Evolutionary conservation across 2,888 invertebrate species (phyloP).

Genomic region (Hirtodrosophila confusa): DNA sequence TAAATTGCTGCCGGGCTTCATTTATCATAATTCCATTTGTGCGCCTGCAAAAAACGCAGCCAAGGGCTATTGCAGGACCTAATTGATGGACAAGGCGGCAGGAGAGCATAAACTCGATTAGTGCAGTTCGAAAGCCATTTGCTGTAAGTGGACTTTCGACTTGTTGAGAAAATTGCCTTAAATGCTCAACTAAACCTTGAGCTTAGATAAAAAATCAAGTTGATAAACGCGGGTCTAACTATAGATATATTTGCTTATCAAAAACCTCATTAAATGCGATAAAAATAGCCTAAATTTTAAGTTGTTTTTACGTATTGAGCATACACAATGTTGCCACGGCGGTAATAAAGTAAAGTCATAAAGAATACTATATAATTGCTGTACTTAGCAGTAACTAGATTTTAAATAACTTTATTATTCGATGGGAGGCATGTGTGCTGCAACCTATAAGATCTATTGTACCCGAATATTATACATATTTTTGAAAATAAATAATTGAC

Average conservation of each 20-base stretch:
- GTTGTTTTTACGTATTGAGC: constrained; percentile 20
- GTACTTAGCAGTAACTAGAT: not conserved
- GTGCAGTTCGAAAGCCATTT: constrained; percentile 1
- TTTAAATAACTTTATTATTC: no score
- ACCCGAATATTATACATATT: no score
- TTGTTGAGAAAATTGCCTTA: not conserved
- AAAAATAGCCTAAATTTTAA: constrained; percentile 23
- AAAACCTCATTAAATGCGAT: constrained; percentile 17
- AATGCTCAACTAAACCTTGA: constrained; percentile 3
- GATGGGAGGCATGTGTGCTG: no score
- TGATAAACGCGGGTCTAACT: constrained; percentile 17
- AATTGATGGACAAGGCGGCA: constrained; percentile 26
- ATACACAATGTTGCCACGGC: constrained; percentile 33
- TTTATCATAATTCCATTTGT: constrained; percentile 42
- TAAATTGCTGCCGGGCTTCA: constrained; percentile 9
- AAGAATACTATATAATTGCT: not conserved
- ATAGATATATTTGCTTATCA: constrained; percentile 28
- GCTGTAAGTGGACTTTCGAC: constrained; percentile 10
- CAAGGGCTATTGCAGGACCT: constrained; percentile 21
- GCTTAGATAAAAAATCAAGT: constrained; percentile 24
- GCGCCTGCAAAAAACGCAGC: constrained; percentile 5
- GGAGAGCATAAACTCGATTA: constrained; percentile 30
- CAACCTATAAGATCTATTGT: no score
- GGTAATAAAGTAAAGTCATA: not conserved
- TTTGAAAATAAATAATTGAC: no score